A percentile compares a stretch with the other conserved stretches of the same genome.
phyloP scores from a whole-genome alignment of 2,113 vertebrate genomes.

The Cheilinus undulatus region DNA sequence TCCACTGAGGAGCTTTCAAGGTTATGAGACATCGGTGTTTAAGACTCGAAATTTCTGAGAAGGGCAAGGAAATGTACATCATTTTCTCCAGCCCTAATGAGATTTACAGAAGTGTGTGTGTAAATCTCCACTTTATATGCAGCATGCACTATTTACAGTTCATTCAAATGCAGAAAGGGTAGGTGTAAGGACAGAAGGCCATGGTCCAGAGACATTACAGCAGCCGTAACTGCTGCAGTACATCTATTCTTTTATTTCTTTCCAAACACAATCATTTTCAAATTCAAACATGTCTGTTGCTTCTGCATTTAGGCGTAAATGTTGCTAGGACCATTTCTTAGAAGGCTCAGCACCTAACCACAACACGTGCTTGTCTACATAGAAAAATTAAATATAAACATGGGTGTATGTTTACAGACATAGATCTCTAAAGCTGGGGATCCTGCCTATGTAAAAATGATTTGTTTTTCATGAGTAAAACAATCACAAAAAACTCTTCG shows the following conservation, averaged over 20 bases:
- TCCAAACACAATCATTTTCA: constrained; percentile 37
- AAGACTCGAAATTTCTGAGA: constrained; percentile 12
- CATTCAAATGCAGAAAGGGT: constrained; percentile 43
- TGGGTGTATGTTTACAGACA: constrained; percentile 42
- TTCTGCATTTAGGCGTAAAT: constrained; percentile 30
- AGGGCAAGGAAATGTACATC: constrained; percentile 25
- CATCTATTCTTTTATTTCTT: constrained; percentile 42
- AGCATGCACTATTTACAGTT: constrained; percentile 40
- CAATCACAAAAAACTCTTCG: constrained; percentile 53
- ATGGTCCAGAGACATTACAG: constrained; percentile 47
- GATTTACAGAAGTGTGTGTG: constrained; percentile 7
- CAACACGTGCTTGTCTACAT: constrained; percentile 21
- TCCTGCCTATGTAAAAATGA: constrained; percentile 41
- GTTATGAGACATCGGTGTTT: neutral
- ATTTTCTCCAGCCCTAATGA: constrained; percentile 16
- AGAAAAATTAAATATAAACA: constrained; percentile 25
- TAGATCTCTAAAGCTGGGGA: constrained; percentile 41
- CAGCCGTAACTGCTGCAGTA: constrained; percentile 30
- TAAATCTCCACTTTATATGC: constrained; percentile 38
- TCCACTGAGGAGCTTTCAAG: constrained; percentile 23
- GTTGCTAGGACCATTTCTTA: constrained; percentile 17
- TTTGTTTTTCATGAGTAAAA: constrained; percentile 52
- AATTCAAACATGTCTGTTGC: constrained; percentile 19
- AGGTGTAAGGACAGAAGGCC: constrained; percentile 49
- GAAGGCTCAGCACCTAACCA: constrained; percentile 22